These are phyloP conservation scores for Mimas tiliae DNA, from an alignment of 2,888 invertebrate genomes.

Conservation along the genomic window DNA sequence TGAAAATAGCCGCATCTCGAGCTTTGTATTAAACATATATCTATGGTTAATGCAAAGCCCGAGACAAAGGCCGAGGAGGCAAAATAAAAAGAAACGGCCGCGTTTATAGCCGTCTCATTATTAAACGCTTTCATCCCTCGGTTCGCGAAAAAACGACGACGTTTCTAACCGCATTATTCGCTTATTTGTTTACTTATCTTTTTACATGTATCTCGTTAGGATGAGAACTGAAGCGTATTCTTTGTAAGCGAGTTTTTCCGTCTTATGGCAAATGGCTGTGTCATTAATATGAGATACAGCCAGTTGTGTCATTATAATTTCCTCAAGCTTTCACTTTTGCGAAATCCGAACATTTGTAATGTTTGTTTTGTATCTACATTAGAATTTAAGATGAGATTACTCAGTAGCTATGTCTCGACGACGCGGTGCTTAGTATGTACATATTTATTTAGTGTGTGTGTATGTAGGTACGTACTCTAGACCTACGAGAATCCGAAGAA, in stretches of 20 bases:
- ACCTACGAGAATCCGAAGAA: too few species aligned
- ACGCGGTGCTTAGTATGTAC: not conserved
- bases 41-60: constrained; percentile 52
- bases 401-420: not conserved
- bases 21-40: not conserved
- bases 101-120: constrained; percentile 69
- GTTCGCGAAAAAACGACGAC: constrained; percentile 53
- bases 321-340: constrained; percentile 32
- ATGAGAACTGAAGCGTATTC: constrained; percentile 37
- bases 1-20: constrained; percentile 20
- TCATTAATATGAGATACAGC: constrained; percentile 26
- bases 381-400: not conserved
- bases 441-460: too few species aligned
- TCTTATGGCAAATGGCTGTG: constrained; percentile 20
- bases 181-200: constrained; percentile 54
- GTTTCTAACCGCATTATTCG: constrained; percentile 46
- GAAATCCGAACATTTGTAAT: constrained; percentile 19
- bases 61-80: constrained; percentile 58
- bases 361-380: not conserved
- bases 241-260: constrained; percentile 32
- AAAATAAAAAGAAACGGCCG: constrained; percentile 65
- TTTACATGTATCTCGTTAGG: constrained; percentile 43
- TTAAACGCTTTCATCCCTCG: constrained; percentile 64
- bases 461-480: too few species aligned
- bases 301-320: constrained; percentile 30